These are phyloP conservation scores for Criorhina ranunculi DNA, from an alignment of 2,888 invertebrate genomes.

Conservation along the genomic window DNA sequence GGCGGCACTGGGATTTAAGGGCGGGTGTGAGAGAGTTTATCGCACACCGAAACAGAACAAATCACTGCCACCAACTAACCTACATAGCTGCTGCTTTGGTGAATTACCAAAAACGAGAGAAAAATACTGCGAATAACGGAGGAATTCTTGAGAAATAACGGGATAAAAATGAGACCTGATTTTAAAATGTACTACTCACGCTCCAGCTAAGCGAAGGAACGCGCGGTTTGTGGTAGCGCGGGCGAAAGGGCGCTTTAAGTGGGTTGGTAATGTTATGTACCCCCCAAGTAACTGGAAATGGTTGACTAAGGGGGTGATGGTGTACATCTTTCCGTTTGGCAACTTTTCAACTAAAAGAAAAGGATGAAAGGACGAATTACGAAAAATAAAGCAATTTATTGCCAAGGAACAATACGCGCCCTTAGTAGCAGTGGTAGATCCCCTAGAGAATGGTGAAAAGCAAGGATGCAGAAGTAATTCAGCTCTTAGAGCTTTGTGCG, in stretches of 20 bases:
- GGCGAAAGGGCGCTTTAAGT: constrained; percentile 23
- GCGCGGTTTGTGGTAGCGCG: background rate
- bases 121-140: constrained; percentile 32
- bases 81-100: constrained; percentile 54
- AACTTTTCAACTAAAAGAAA: constrained; percentile 67
- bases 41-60: constrained; percentile 72
- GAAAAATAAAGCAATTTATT: constrained; percentile 74
- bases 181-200: constrained; percentile 57
- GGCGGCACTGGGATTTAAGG: constrained; percentile 63
- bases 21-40: constrained; percentile 65
- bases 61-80: constrained; percentile 75
- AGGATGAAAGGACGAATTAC: constrained; percentile 49
- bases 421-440: constrained; percentile 40
- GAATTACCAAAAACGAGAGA: constrained; percentile 49
- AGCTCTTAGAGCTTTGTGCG: constrained; percentile 28
- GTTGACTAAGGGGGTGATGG: constrained; percentile 3
- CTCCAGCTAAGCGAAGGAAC: constrained; percentile 24
- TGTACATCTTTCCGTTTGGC: constrained; percentile 68
- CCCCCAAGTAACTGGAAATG: background rate
- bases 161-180: constrained; percentile 72
- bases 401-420: constrained; percentile 64
- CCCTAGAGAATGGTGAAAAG: constrained; percentile 45
- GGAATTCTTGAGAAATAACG: constrained; percentile 58
- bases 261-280: constrained; percentile 50
- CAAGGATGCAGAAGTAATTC: constrained; percentile 76